These are phyloP conservation scores for Dufourea novaeangliae DNA, from an alignment of 1,140 invertebrate genomes.

Conservation along the genomic window DNA sequence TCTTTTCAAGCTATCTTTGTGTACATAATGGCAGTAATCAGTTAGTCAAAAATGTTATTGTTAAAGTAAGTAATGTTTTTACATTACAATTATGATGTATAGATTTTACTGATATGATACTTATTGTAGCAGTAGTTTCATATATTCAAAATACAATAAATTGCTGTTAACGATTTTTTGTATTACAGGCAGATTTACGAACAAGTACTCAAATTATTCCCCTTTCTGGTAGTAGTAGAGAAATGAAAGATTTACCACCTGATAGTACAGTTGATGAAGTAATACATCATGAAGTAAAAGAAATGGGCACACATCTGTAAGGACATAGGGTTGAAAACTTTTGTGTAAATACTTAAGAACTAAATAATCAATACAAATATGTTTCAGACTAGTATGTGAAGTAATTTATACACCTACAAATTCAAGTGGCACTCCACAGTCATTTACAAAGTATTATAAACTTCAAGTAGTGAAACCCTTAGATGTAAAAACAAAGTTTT, in stretches of 20 bases:
- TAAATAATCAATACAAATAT: slow-evolving; percentile 3
- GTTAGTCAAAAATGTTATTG: slow-evolving; percentile 89
- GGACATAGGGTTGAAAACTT: slow-evolving; percentile 61
- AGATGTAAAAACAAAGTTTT: slow-evolving; percentile 99
- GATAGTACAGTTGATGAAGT: slow-evolving; percentile 96
- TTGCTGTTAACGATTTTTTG: slow-evolving; percentile 2
- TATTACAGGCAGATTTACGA: slow-evolving; percentile 92
- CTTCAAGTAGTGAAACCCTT: slow-evolving; percentile 98
- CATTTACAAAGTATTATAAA: slow-evolving; percentile 98
- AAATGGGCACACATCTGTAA: slow-evolving; percentile 97
- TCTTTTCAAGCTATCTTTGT: slow-evolving; percentile 98
- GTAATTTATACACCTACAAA: slow-evolving; percentile 90
- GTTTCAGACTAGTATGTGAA: slow-evolving; percentile 95
- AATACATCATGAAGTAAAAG: slow-evolving; percentile 99
- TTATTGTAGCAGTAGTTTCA: slow-evolving; percentile 32
- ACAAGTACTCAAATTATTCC: slow-evolving; percentile 93
- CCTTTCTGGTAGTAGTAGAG: slow-evolving; percentile 86
- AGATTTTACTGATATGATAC: slow-evolving; percentile 4
- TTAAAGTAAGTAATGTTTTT: slow-evolving; percentile 84
- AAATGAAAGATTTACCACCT: slow-evolving; percentile 87
- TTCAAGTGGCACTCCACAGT: slow-evolving; percentile 86
- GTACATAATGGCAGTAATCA: slow-evolving; percentile 97
- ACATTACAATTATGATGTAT: slow-evolving; percentile 38
- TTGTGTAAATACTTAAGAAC: not conserved
- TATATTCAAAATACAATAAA: slow-evolving; percentile 17